phyloP scores from a whole-genome alignment of 2,888 invertebrate genomes.

The Dyspetes luteomarginatus region DNA sequence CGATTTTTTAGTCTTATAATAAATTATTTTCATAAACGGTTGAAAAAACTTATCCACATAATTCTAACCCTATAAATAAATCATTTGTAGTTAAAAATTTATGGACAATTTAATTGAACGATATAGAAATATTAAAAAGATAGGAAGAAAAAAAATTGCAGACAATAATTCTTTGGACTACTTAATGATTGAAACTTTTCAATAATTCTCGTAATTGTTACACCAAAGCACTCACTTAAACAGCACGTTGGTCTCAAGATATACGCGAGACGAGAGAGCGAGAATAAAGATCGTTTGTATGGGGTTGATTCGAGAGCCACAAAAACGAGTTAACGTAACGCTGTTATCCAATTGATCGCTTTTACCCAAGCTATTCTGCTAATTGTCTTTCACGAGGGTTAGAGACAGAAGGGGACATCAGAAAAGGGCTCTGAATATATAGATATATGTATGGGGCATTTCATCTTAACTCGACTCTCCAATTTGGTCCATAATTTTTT shows the following conservation, averaged over 20 bases:
- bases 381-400: slow-evolving; percentile 74
- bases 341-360: slow-evolving; percentile 79
- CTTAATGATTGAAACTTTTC: neutral
- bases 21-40: no score
- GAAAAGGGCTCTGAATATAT: neutral
- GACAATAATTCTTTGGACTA: no score
- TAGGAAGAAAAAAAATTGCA: no score
- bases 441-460: neutral
- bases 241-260: neutral
- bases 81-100: no score
- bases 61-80: no score
- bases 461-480: neutral
- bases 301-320: slow-evolving; percentile 64
- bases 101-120: no score
- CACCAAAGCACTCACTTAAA: neutral
- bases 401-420: neutral
- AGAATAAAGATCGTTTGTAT: slow-evolving; percentile 22
- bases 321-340: slow-evolving; percentile 78
- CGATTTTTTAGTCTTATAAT: no score
- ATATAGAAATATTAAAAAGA: no score
- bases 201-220: neutral
- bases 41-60: no score
- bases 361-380: slow-evolving; percentile 76
- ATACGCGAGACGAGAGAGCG: slow-evolving; percentile 40
- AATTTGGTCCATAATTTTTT: no score